Evolutionary conservation across 2,113 vertebrate genomes (phyloP), one percentile per base, ranked within the genome.

Genomic region (Australoheros scitulus): DNA sequence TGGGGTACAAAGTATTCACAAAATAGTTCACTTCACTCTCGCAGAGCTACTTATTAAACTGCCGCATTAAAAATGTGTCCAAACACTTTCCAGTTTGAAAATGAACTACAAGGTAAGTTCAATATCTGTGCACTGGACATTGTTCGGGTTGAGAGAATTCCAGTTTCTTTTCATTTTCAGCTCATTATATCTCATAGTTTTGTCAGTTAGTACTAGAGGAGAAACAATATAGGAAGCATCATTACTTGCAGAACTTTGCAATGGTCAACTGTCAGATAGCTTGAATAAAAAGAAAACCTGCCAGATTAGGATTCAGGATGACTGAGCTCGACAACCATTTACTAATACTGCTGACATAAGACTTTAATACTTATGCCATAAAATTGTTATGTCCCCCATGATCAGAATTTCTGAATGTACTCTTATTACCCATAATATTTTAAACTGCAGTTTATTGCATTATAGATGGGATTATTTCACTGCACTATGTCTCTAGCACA

Each of bases 401-500:
- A 68, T 78, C 29, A 81, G 77, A 81, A 22, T 86, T 79, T 88
- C 77, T 79, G 57, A 20, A 61, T 77, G 60, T 38, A 24, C 63
- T 64, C 43, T 32, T 52, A 77, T 80, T 75, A 61, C 41, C 59
- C 56, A 81, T 83, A 83, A 81, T 75, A 41, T 79, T 77, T 81
- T 75, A 80, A 85, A 80, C 43, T 47, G 17, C 59, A 55, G 22
- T 85, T 80, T 88, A 90, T 79, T 76, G 50, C 75, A 56, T 76
- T 61, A 63, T 76, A 64, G 56, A 81, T 78, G 32, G 61, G 61
- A 56, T 86, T 61, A 76, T 84, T 86, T 79, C 81, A 90, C 77
- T 55, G 52, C 38, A 50, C 81, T 60, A 10, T 78, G 85, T 86
- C 26, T 74, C 20, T 11, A 61, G 52, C 70, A 72, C 50, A 43